A percentile compares a stretch with the other conserved stretches of the same genome.
phyloP scores from a whole-genome alignment of 1,140 invertebrate genomes.

The Thaumetopoea pityocampa region DNA sequence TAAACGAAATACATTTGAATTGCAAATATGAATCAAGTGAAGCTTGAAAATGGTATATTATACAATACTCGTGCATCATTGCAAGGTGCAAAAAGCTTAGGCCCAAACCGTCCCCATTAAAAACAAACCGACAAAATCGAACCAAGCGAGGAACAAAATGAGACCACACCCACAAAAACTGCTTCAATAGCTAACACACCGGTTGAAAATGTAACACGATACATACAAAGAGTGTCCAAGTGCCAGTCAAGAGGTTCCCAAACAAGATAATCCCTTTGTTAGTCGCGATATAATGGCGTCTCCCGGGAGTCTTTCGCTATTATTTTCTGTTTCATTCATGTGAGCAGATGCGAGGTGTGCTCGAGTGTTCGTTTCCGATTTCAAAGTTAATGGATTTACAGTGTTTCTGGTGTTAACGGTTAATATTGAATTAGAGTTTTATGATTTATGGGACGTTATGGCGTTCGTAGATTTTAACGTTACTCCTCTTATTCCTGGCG shows the following conservation, averaged over 20 bases:
- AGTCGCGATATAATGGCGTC: conserved; percentile 69
- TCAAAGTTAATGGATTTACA: conserved; percentile 55
- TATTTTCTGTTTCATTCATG: conserved; percentile 64
- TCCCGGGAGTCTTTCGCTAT: conserved; percentile 56
- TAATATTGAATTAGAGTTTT: conserved; percentile 18
- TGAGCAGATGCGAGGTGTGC: conserved; percentile 55
- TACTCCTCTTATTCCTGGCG: too few relatives aligned
- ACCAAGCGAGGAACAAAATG: too few relatives aligned
- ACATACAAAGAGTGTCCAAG: conserved; percentile 60
- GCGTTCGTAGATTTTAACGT: too few relatives aligned
- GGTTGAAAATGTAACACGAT: conserved; percentile 69
- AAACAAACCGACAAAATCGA: too few relatives aligned
- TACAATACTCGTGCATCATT: too few relatives aligned
- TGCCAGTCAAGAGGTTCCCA: conserved; percentile 70
- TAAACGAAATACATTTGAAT: too few relatives aligned
- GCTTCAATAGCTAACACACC: too few relatives aligned
- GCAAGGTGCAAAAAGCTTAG: conserved; percentile 46
- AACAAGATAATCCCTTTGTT: conserved; percentile 75
- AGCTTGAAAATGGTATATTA: too few relatives aligned
- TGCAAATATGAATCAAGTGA: too few relatives aligned
- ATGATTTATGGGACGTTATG: conserved; percentile 2
- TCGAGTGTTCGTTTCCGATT: conserved; percentile 58
- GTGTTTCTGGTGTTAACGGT: conserved; percentile 34
- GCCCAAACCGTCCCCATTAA: too few relatives aligned
- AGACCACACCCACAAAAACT: conserved; percentile 68